Evolutionary conservation across 2,888 invertebrate genomes (phyloP), one percentile per base, ranked within the genome.

Genomic region (Prenolepis imparis): DNA sequence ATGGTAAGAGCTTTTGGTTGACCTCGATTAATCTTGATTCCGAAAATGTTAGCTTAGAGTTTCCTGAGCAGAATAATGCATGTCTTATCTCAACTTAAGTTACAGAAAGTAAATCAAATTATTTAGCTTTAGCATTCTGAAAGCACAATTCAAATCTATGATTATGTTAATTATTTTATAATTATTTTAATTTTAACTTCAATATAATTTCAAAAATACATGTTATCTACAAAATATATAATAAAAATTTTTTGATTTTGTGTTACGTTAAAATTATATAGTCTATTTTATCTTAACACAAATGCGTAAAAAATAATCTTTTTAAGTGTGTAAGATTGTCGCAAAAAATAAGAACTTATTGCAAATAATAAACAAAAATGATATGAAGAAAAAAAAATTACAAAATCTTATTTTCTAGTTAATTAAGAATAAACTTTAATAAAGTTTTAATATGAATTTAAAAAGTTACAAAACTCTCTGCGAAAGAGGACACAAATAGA

Each of bases 1-100:
- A 21, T 82, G 28, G 39, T 36, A 21, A 24, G 12, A 4, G 2
- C 36, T 67, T 4, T 52, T 68, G 18, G 18, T 21, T 4, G 24
- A 61, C 39, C 44, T 48, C 36, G 21, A 77, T 83, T 63, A 68
- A 78, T 77, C 32, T 67, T 15, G 18, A 59, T 6, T 70, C 32
- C 11, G 21, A 21, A 57, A 68, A 39, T 21, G 41, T 78, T 78
- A 12, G 15, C n/a, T 28, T 68, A 24, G 0, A 9, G 8, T 36
- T 59, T 70, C 21, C 18, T 36, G 18, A 12, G 18, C 18, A 18
- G 5, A 41, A 39, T 67, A 48, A 5, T 18, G 15, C 44, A 21
- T 15, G 8, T 1, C 18, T 1, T n/a, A n/a, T 67, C 39, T 52
- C 24, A 44, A n/a, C 0, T 18, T 18, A 41, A 41, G 0, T 32